phyloP scores from a whole-genome alignment of 2,888 invertebrate species.

The Amphimallon solstitiale region DNA sequence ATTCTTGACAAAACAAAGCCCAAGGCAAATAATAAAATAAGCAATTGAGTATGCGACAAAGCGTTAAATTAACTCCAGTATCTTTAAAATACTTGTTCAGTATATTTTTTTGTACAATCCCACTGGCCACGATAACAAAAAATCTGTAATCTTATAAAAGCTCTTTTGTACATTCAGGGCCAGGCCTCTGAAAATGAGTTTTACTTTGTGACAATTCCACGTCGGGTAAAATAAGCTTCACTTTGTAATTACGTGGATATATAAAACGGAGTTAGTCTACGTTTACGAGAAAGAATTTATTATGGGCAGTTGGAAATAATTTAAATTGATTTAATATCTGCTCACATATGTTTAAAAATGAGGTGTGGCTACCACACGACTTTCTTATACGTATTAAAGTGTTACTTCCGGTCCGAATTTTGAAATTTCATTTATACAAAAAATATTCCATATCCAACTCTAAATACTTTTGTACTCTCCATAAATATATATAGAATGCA shows the following conservation, averaged over 20 bases:
- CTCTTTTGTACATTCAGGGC: constrained; percentile 1
- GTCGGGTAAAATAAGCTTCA: neutral
- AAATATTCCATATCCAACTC: too few relatives aligned
- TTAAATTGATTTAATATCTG: too few relatives aligned
- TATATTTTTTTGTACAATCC: neutral
- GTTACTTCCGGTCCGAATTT: too few relatives aligned
- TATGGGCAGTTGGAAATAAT: too few relatives aligned
- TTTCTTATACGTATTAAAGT: too few relatives aligned
- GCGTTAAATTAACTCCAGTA: constrained; percentile 5
- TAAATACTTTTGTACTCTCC: too few relatives aligned
- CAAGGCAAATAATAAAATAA: constrained; percentile 16
- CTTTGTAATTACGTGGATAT: constrained; percentile 2
- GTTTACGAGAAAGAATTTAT: too few relatives aligned
- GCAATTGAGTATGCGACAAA: constrained; percentile 17
- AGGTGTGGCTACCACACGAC: too few relatives aligned
- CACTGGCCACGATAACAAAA: constrained; percentile 8
- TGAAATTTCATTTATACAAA: too few relatives aligned
- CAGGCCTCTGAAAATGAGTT: neutral
- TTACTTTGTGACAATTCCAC: neutral
- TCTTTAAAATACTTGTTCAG: constrained; percentile 15
- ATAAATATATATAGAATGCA: too few relatives aligned
- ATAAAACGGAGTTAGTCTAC: too few relatives aligned
- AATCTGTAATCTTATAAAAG: constrained; percentile 12
- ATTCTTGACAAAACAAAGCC: neutral
- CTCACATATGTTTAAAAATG: too few relatives aligned